Evolutionary conservation across 2,113 vertebrate species (phyloP).

Genomic region (Eclectus roratus): DNA sequence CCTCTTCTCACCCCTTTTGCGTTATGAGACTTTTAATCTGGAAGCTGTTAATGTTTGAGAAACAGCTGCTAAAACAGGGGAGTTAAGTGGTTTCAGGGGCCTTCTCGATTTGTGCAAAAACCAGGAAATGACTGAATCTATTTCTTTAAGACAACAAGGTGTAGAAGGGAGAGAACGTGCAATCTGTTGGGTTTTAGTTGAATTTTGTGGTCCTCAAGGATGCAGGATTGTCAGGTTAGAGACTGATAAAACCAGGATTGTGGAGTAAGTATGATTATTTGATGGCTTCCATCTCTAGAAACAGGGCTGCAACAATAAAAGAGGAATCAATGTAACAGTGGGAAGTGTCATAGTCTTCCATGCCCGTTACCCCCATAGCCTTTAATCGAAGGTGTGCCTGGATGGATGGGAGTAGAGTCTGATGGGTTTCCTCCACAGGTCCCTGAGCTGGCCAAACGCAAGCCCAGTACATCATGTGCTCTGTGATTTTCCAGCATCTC

Average conservation of each 20-base stretch:
- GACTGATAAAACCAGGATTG: neutral
- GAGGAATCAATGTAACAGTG: accelerated
- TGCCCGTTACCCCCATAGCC: neutral
- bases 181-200: neutral
- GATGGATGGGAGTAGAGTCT: neutral
- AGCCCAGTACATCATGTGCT: neutral
- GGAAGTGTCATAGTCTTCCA: neutral
- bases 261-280: neutral
- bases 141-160: neutral
- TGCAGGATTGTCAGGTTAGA: neutral
- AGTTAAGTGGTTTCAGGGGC: neutral
- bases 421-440: neutral
- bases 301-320: neutral
- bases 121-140: neutral
- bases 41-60: slow-evolving; percentile 20
- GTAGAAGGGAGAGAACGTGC: neutral
- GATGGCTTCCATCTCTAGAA: neutral
- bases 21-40: neutral
- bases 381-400: neutral
- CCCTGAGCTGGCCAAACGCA: neutral
- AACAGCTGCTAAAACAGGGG: neutral
- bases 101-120: neutral
- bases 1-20: neutral
- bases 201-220: neutral
- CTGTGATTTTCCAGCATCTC: neutral